Conservation (phyloP, 2,888 invertebrate genomes). For the Xestia xanthographa region DNA sequence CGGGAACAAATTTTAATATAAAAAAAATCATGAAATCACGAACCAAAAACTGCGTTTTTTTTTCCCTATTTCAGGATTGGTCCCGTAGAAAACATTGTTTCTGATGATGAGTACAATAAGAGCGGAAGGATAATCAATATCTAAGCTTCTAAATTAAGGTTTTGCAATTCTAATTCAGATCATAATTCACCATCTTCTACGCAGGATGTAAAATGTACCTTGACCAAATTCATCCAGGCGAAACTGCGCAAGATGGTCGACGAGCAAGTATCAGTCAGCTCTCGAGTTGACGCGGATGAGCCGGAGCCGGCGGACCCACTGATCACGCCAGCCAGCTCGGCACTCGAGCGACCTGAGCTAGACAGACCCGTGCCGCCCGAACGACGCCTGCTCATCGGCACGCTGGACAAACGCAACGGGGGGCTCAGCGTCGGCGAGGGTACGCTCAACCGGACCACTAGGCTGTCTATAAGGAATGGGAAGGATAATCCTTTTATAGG, state of each 20-base stretch:
- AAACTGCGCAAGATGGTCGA: conserved; percentile 97
- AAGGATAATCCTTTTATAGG: conserved; percentile 89
- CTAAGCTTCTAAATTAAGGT: neutral
- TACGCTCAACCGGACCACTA: conserved; percentile 82
- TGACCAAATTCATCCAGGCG: conserved; percentile 86
- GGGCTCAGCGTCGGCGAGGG: conserved; percentile 85
- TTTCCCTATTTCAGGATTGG: neutral
- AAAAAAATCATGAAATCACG: neutral
- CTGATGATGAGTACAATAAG: neutral
- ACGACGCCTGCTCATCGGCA: conserved; percentile 84
- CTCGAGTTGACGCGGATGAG: conserved; percentile 91
- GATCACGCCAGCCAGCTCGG: conserved; percentile 89
- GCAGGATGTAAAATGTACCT: conserved; percentile 48
- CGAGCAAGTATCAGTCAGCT: conserved; percentile 94
- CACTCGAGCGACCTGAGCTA: conserved; percentile 80
- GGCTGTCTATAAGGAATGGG: conserved; percentile 86
- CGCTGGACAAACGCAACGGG: conserved; percentile 87
- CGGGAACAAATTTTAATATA: neutral
- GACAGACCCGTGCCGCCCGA: conserved; percentile 86
- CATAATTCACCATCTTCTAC: conserved; percentile 16
- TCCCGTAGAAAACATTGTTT: neutral
- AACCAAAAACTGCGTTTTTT: neutral
- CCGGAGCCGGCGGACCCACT: conserved; percentile 89
- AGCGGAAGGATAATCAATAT: neutral
- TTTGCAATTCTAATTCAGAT: conserved; percentile 2